These are phyloP conservation scores for Agrotis puta DNA, from an alignment of 2,888 invertebrate genomes.

Conservation along the genomic window DNA sequence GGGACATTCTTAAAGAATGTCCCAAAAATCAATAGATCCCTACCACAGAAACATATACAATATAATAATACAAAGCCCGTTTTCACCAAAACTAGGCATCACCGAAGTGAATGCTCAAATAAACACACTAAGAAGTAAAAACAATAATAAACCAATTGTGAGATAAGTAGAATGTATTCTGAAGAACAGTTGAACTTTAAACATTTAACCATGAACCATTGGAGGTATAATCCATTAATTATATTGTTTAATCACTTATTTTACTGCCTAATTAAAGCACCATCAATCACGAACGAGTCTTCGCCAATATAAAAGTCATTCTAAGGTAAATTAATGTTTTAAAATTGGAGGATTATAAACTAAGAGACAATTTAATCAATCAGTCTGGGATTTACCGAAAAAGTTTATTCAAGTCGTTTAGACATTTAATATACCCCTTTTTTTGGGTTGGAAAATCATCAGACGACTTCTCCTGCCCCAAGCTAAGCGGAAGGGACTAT, in stretches of 20 bases:
- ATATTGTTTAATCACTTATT: conserved; percentile 55
- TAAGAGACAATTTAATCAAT: conserved; percentile 12
- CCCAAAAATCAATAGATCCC: too few relatives aligned
- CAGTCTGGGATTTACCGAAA: not conserved
- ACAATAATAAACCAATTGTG: too few relatives aligned
- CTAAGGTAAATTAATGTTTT: conserved; percentile 21
- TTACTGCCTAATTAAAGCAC: conserved; percentile 45
- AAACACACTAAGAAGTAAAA: too few relatives aligned
- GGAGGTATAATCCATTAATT: conserved; percentile 50
- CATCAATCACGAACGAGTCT: conserved; percentile 50
- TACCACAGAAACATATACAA: too few relatives aligned
- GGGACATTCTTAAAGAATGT: too few relatives aligned
- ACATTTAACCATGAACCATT: conserved; percentile 16
- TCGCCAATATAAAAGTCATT: conserved; percentile 20
- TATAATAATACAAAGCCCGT: too few relatives aligned
- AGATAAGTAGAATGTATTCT: not conserved
- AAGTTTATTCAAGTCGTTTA: not conserved
- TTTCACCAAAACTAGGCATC: too few relatives aligned
- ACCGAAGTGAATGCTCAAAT: too few relatives aligned
- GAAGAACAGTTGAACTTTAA: not conserved
- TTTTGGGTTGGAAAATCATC: too few relatives aligned
- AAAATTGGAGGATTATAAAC: conserved; percentile 10
- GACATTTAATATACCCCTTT: too few relatives aligned
- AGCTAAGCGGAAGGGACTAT: too few relatives aligned
- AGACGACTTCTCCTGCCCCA: too few relatives aligned